A percentile compares a stretch with the other conserved stretches of the same genome.
These are phyloP conservation scores for Eulemur macaco DNA, from an alignment of 2,113 vertebrate genomes.

Conservation along the genomic window DNA sequence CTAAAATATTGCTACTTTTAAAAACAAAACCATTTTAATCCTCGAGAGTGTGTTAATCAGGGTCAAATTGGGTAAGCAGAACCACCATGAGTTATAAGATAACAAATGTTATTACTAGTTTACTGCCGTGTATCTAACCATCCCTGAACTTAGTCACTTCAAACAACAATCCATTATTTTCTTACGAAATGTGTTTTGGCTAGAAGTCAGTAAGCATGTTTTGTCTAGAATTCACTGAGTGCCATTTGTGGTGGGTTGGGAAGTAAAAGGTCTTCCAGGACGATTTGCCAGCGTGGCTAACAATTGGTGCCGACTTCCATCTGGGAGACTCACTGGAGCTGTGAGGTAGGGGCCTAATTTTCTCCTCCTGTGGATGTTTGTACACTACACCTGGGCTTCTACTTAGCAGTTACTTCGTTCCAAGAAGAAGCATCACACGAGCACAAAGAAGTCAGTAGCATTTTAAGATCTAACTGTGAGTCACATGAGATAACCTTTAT, in stretches of 20 bases:
- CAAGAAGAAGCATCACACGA: neutral
- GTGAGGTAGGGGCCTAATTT: accelerated
- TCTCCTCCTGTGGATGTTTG: neutral
- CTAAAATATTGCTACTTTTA: neutral
- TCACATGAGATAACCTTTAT: no score
- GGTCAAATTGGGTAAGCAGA: neutral
- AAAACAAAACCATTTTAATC: neutral
- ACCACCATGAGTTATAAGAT: neutral
- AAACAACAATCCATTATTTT: neutral
- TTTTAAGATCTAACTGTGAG: neutral
- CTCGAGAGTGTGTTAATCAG: neutral
- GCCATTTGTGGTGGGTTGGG: neutral
- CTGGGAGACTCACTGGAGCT: neutral
- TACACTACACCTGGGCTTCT: neutral
- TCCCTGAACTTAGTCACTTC: neutral
- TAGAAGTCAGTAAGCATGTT: accelerated
- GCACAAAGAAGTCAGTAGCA: neutral
- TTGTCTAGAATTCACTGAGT: neutral
- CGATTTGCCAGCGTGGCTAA: neutral
- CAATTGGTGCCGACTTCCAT: neutral
- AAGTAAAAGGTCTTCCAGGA: neutral
- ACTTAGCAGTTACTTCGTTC: neutral
- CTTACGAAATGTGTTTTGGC: neutral
- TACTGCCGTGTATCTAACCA: neutral
- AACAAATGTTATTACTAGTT: neutral